Percentiles rank a stretch among this genome's conserved stretches.
Conservation (phyloP, 2,113 vertebrate species). For the Penelope pileata region DNA sequence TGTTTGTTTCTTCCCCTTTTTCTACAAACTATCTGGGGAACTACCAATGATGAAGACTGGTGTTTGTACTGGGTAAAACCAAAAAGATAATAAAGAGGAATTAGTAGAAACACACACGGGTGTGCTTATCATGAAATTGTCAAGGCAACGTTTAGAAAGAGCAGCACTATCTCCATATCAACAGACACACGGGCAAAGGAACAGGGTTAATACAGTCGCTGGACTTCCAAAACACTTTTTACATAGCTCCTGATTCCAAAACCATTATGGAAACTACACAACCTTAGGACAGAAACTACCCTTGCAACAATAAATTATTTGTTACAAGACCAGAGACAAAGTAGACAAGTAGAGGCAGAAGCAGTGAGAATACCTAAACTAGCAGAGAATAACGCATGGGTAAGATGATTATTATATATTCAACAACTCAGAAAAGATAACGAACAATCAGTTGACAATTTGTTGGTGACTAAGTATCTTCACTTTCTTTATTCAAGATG, state of each 20-base stretch:
- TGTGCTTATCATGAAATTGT: background rate
- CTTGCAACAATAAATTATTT: background rate
- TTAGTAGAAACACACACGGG: background rate
- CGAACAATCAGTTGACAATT: background rate
- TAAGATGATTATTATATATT: background rate
- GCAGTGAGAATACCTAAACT: background rate
- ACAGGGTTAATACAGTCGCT: background rate
- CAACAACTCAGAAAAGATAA: background rate
- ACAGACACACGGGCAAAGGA: background rate
- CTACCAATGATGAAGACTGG: background rate
- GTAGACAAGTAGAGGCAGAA: background rate
- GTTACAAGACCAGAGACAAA: background rate
- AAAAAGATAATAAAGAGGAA: background rate
- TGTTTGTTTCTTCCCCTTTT: background rate
- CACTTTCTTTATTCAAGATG: background rate
- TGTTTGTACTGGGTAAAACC: background rate
- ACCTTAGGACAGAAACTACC: background rate
- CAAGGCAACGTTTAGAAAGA: background rate
- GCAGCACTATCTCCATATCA: background rate
- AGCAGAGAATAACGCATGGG: background rate
- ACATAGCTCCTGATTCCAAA: background rate
- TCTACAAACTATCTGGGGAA: background rate
- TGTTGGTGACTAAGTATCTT: background rate
- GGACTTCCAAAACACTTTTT: background rate
- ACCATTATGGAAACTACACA: background rate